These are phyloP conservation scores for Strix occidentalis DNA, from an alignment of 2,797 vertebrate species.

Conservation along the genomic window DNA sequence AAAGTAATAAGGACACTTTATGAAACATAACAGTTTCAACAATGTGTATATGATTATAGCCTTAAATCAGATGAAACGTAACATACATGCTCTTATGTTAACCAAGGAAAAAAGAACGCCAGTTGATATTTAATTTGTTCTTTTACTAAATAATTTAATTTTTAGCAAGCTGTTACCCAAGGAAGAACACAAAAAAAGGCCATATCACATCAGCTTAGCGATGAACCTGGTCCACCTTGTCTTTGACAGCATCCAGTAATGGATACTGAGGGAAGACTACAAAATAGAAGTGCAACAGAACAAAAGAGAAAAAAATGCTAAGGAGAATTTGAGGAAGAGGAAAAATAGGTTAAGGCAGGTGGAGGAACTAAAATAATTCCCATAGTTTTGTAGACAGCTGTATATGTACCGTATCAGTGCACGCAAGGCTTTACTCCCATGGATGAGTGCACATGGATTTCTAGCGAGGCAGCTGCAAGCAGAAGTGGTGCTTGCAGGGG, in stretches of 20 bases:
- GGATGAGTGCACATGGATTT: background rate
- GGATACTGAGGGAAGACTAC: background rate
- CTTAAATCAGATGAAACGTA: background rate
- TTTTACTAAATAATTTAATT: background rate
- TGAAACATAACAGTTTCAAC: background rate
- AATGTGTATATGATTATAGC: background rate
- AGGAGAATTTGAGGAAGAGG: background rate
- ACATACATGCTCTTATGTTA: background rate
- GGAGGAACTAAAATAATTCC: background rate
- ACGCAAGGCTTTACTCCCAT: background rate
- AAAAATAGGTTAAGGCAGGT: background rate
- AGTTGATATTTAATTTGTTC: background rate
- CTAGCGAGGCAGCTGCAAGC: background rate
- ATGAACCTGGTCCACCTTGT: background rate
- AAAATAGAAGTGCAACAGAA: background rate
- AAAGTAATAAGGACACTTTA: constrained; percentile 34
- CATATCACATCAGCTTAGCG: background rate
- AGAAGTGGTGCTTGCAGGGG: background rate
- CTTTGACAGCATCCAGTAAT: background rate
- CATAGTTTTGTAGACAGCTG: background rate
- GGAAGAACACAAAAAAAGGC: background rate
- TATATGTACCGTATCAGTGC: background rate
- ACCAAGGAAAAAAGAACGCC: background rate
- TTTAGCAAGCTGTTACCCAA: background rate
- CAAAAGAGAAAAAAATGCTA: background rate